Evolutionary conservation across 1,140 invertebrate species (phyloP).

Genomic region (Caerostris extrusa): DNA sequence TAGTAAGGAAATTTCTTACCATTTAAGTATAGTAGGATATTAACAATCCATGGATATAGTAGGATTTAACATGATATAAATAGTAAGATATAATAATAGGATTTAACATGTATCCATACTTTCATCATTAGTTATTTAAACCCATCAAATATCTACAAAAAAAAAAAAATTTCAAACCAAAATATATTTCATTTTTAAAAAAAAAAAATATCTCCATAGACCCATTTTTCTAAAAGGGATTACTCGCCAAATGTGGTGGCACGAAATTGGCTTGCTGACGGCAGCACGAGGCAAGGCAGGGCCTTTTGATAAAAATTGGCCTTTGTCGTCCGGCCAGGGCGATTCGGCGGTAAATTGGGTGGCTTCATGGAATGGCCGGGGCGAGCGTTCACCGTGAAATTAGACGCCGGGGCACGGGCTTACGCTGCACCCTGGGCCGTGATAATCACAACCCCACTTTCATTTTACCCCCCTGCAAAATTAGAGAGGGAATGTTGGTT

Average conservation of each 20-base stretch:
- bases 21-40: too few relatives aligned
- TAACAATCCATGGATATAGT: too few relatives aligned
- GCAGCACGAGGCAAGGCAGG: constrained; percentile 19
- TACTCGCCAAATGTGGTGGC: constrained; percentile 55
- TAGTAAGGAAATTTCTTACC: too few relatives aligned
- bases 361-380: constrained; percentile 75
- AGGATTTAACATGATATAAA: too few relatives aligned
- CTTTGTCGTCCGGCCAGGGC: constrained; percentile 77
- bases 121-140: too few relatives aligned
- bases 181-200: too few relatives aligned
- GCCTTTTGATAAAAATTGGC: constrained; percentile 76
- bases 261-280: constrained; percentile 68
- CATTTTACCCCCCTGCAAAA: constrained; percentile 58
- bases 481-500: constrained; percentile 76
- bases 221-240: neutral
- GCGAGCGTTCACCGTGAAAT: constrained; percentile 76
- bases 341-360: constrained; percentile 77
- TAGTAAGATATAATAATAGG: too few relatives aligned
- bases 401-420: constrained; percentile 75
- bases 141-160: too few relatives aligned
- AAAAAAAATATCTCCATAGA: neutral
- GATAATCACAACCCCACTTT: constrained; percentile 70
- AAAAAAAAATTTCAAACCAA: too few relatives aligned
- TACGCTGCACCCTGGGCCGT: constrained; percentile 72
- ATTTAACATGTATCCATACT: too few relatives aligned